Evolutionary conservation across 2,113 vertebrate genomes (phyloP), one percentile per base, ranked within the genome.

Genomic region (Corythornis cristatus): DNA sequence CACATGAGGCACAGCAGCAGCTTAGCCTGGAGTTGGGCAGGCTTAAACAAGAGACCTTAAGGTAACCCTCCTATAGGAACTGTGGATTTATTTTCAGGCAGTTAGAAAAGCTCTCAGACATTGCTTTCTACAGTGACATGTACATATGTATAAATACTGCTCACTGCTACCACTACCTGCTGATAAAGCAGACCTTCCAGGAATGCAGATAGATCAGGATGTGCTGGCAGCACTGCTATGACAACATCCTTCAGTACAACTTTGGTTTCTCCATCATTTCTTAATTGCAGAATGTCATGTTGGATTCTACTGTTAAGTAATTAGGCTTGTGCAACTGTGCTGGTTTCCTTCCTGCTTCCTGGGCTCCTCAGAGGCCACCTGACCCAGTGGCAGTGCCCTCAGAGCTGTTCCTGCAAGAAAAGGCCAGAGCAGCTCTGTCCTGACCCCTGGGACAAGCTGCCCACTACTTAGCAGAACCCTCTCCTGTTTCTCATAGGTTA

Each of bases 21-120:
- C 97, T 98, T 61, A 98, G 95, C n/a, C 88, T 97, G 7, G 98
- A 99, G 96, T 93, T 99, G 84, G 97, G 94, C 45, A 97, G 97
- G 19, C 97, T 99, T 40, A 98, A 98, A 92, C 98, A 98, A 28
- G 98, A 98, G 94, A 98, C 98, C 10, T 98, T 96, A 96, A 98
- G 99, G 99, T 99, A 95, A 94, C 48, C 5, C 37, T 62, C 6
- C n/a, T 22, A 2, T 13, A n/a, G 22, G 43, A 29, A 15, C 48
- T 3, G 3, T 5, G 28, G 4, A 3, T 71, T 50, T 54, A 8
- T 35, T 45, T 37, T 46, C 64, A 89, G 67, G 26, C 26, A 54
- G 12, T 86, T 48, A 48, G 31, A 26, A 65, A 86, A 88, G 53
- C 26, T 48, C 56, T 46, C 48, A 21, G 51, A 9, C 0, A 0